A percentile compares a stretch with the other conserved stretches of the same genome.
Conservation (phyloP, 53 echinoderm and acorn worm genomes). For the Mesocentrotus franciscanus region DNA sequence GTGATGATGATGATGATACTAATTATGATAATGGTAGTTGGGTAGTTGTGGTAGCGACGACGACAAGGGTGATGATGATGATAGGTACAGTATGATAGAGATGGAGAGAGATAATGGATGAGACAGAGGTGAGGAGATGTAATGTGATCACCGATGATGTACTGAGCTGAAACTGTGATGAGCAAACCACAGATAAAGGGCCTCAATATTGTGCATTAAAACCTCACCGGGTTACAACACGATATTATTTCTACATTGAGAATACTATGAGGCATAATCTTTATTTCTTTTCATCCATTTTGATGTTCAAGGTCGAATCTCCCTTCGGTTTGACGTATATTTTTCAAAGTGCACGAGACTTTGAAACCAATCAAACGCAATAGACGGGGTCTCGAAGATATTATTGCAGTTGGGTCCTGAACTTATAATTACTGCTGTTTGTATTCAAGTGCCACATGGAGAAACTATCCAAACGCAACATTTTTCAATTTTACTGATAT, state of each 20-base stretch:
- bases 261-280: not conserved
- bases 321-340: not conserved
- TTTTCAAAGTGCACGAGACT: not conserved
- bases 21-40: not conserved
- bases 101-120: not conserved
- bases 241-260: too few species aligned
- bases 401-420: not conserved
- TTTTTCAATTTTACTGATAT: too few species aligned
- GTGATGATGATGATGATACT: not conserved
- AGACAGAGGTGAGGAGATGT: too few species aligned
- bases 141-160: not conserved
- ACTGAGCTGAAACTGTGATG: not conserved
- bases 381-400: not conserved
- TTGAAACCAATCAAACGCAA: not conserved
- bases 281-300: not conserved
- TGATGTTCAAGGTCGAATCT: not conserved
- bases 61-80: not conserved
- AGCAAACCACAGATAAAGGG: not conserved
- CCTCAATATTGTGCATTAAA: too few species aligned
- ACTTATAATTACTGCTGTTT: not conserved
- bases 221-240: too few species aligned
- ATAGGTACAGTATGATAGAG: not conserved
- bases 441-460: too few species aligned
- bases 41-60: not conserved
- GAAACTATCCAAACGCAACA: too few species aligned